Evolutionary conservation across 2,797 vertebrate genomes (phyloP), one percentile per base, ranked within the genome.

Genomic region (Chelonia mydas): DNA sequence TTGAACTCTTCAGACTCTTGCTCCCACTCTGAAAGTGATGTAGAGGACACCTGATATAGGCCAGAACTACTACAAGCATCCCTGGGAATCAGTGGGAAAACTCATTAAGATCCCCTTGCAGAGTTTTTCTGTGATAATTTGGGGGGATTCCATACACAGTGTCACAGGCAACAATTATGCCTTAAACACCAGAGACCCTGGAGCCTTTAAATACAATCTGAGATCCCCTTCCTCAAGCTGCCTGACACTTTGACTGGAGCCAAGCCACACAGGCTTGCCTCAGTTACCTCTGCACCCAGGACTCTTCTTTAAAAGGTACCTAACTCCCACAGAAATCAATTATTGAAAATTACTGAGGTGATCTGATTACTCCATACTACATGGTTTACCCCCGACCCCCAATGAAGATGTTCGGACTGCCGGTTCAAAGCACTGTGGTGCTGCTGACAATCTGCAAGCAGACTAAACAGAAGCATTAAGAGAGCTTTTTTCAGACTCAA

Each of bases 381-480:
- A 93, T 95, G 80, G 57, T 92, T 86, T 91, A 94, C 94, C 96
- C 84, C 94, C 90, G 41, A 41, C 41, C 91, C 90, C 92, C 95
- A 94, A 95, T 92, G 90, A 97, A 92, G 95, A 87, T 55, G 65
- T 89, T 95, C 92, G 86, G 57, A 94, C 93, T 96, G 86, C 90
- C 77, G 95, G 82, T 84, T 94, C 84, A 65, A 84, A 96, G 90
- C 77, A 54, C 90, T 82, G 53, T 81, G 93, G 90, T 90, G 77
- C 80, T 95, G 79, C 84, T 94, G 92, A 68, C 80, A 91, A 96
- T 74, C 89, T 82, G 85, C 57, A 54, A 90, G 84, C 49, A 50
- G 94, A 84, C n/a, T 84, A 87, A 79, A 85, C 25, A 72, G 7
- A 4, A 94, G 74, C 65, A 83, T 78, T 86, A 61, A 89, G 61